Evolutionary conservation across 2,113 vertebrate genomes (phyloP).

Genomic region (Apus apus): DNA sequence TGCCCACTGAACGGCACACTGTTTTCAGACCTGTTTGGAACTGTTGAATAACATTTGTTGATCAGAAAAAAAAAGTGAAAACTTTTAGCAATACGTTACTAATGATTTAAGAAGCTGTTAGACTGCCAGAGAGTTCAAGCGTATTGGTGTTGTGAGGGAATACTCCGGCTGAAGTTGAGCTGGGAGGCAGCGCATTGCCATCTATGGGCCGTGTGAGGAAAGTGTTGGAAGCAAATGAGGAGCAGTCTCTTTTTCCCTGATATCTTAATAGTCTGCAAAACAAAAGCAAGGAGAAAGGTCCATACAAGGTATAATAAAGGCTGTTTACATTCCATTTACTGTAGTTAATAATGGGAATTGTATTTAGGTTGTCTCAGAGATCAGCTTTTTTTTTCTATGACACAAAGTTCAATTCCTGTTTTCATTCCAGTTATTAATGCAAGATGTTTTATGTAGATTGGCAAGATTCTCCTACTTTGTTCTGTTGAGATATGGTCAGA

Average conservation of each 20-base stretch:
- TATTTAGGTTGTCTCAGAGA: neutral
- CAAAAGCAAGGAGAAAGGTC: neutral
- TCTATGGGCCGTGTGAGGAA: constrained; percentile 45
- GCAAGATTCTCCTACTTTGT: neutral
- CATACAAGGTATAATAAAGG: neutral
- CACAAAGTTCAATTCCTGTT: neutral
- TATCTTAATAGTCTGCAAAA: neutral
- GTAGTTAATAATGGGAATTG: neutral
- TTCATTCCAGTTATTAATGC: neutral
- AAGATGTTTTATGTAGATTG: neutral
- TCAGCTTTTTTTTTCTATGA: neutral
- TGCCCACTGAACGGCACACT: neutral
- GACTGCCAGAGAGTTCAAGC: neutral
- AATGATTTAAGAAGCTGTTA: neutral
- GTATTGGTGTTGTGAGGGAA: fast-evolving
- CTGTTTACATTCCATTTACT: neutral
- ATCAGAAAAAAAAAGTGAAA: neutral
- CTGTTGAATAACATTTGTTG: neutral
- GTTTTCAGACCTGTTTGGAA: neutral
- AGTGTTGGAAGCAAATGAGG: neutral
- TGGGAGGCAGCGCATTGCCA: constrained; percentile 59
- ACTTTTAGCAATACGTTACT: neutral
- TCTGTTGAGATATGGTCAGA: neutral
- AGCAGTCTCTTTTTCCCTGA: neutral
- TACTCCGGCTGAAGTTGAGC: neutral